phyloP scores from a whole-genome alignment of 2,888 invertebrate species.

The Tricholauxania praeusta region DNA sequence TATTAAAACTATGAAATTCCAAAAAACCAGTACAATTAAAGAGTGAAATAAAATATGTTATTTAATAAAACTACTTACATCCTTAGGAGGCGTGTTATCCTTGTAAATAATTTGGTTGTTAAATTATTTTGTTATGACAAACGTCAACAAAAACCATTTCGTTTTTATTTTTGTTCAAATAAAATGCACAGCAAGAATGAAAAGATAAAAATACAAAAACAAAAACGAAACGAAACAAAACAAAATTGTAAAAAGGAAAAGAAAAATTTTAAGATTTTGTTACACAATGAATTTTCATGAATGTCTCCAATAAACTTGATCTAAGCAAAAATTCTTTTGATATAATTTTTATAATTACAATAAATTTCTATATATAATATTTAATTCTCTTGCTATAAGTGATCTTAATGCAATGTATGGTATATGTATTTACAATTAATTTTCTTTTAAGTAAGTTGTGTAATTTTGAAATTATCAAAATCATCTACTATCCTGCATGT shows the following conservation, averaged over 20 bases:
- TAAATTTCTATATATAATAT: no score
- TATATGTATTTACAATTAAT: no score
- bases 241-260: neutral
- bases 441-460: no score
- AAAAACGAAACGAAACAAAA: slow-evolving; percentile 33
- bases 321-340: no score
- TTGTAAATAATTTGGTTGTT: slow-evolving; percentile 45
- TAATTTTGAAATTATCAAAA: no score
- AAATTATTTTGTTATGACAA: slow-evolving; percentile 23
- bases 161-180: slow-evolving; percentile 27
- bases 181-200: slow-evolving; percentile 42
- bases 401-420: no score
- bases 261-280: no score
- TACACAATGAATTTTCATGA: no score
- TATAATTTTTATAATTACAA: no score
- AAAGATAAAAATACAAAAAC: slow-evolving; percentile 37
- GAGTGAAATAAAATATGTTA: slow-evolving; percentile 1
- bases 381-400: no score
- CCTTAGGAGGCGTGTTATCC: slow-evolving; percentile 63
- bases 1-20: neutral
- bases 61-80: slow-evolving; percentile 61
- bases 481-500: no score
- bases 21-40: slow-evolving; percentile 12
- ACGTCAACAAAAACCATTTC: slow-evolving; percentile 23
- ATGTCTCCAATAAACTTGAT: no score